These are phyloP conservation scores for Drosophila sordidula DNA, from an alignment of 2,888 invertebrate genomes.

Conservation along the genomic window DNA sequence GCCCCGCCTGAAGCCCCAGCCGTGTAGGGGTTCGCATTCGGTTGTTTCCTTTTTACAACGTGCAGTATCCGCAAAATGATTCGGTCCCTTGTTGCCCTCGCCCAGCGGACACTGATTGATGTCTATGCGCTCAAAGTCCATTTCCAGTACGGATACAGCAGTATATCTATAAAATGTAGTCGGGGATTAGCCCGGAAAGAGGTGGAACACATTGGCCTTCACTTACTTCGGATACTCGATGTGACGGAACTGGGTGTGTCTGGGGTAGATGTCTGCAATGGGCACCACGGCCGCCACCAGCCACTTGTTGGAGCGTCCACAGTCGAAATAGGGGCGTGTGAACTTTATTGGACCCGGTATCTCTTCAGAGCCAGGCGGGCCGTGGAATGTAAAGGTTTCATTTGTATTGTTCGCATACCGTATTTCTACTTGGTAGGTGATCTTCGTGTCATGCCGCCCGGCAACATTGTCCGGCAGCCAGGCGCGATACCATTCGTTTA, in stretches of 20 bases:
- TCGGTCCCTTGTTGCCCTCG: conserved; percentile 94
- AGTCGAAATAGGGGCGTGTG: conserved; percentile 98
- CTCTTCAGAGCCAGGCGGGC: conserved; percentile 96
- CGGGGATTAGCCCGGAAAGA: not conserved
- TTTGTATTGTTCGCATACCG: conserved; percentile 97
- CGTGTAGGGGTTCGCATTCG: conserved; percentile 98
- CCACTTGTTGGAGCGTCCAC: conserved; percentile 98
- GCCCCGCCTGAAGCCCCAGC: conserved; percentile 97
- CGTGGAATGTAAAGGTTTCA: conserved; percentile 98
- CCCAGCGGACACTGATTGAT: conserved; percentile 98
- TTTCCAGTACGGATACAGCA: conserved; percentile 95
- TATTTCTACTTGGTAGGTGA: conserved; percentile 96
- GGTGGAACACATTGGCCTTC: not conserved
- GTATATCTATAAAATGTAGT: conserved; percentile 88
- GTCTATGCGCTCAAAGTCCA: conserved; percentile 98
- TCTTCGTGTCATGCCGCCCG: conserved; percentile 94
- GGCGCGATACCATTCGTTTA: conserved; percentile 96
- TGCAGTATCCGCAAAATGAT: conserved; percentile 95
- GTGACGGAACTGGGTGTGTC: conserved; percentile 96
- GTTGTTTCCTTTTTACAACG: conserved; percentile 96
- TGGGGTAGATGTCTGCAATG: conserved; percentile 97
- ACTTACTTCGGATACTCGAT: conserved; percentile 96
- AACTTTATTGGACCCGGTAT: conserved; percentile 96
- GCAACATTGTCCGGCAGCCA: conserved; percentile 96
- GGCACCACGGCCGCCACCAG: conserved; percentile 96